Evolutionary conservation across 2,888 invertebrate species (phyloP).

Genomic region (Pherbina coryleti): DNA sequence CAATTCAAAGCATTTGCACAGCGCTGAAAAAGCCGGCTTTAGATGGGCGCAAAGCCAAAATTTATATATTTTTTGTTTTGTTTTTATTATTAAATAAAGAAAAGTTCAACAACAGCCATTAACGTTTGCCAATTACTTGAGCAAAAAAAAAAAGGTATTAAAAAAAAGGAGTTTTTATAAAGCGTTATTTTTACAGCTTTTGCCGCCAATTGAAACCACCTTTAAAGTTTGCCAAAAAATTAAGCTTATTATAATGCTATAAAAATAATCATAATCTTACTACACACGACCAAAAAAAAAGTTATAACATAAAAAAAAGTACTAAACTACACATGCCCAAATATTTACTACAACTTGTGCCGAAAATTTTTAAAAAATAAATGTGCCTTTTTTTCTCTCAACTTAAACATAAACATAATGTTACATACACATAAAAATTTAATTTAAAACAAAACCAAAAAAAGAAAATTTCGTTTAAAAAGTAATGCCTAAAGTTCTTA

Average conservation of each 20-base stretch:
- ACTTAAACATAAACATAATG: neutral
- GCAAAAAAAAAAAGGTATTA: neutral
- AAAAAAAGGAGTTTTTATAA: neutral
- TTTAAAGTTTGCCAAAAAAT: conserved; percentile 23
- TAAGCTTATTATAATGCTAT: neutral
- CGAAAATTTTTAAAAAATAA: conserved; percentile 17
- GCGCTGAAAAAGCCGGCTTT: neutral
- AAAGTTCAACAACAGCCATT: neutral
- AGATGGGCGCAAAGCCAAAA: neutral
- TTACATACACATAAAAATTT: neutral
- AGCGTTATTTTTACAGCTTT: neutral
- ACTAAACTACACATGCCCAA: neutral
- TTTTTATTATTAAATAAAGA: neutral
- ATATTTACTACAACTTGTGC: conserved; percentile 16
- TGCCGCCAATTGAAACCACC: conserved; percentile 2
- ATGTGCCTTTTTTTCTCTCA: conserved; percentile 25
- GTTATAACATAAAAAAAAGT: neutral
- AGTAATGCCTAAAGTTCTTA: neutral
- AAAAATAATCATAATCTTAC: neutral
- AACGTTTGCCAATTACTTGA: neutral
- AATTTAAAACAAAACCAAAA: neutral
- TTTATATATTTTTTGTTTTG: neutral
- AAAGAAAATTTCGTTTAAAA: neutral
- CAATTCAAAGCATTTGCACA: too few species aligned
- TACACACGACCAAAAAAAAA: neutral